Base-by-base conservation (phyloP, 2,113 vertebrate genomes). In the Apistogramma diplotaenia region DNA sequence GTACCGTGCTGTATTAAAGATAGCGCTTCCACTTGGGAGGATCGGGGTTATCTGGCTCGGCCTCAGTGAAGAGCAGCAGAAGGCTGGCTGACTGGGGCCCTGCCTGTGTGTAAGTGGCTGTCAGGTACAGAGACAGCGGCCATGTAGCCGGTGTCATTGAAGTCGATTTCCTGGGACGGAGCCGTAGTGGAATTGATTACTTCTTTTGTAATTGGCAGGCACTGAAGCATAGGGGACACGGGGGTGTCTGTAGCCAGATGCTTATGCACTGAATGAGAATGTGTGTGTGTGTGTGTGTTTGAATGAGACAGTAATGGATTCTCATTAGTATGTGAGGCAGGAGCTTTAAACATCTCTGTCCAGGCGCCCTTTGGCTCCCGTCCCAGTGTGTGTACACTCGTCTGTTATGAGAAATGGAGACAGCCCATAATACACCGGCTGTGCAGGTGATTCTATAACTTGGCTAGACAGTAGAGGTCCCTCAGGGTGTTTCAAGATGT, bases 191-290 rank as follows among this genome's bases (percentile, higher is more conserved):
- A 92, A 93, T 94, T 93, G 91, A 93, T 93, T 94, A 92, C 85
- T 92, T 89, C 93, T 93, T 93, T 93, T 92, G 93, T 92, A 93
- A 93, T 91, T 93, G 91, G 92, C 92, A 92, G 87, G 82, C 92
- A 86, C 83, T 85, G 91, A 93, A 80, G 88, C 89, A 89, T 92
- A 87, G 81, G 87, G 87, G 87, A 93, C 91, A 92, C 85, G 86
- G 86, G 83, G 82, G 80, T 85, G 90, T 91, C 89, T 90, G 86
- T 86, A 82, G 88, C 87, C 85, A 91, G 89, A 91, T 90, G 90
- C 87, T 81, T 89, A 85, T 89, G 90, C 87, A 60, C 79, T 87
- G 90, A 91, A 93, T 93, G 80, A 89, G 75, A 92, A 89, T 89
- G 77, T 83, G 82, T 37, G 31, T 65, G 61, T 43, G 43, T 65